Evolutionary conservation across 1,140 invertebrate genomes (phyloP), one percentile per base, ranked within the genome.

Genomic region (Hermatobates lingyangjiaoensis): DNA sequence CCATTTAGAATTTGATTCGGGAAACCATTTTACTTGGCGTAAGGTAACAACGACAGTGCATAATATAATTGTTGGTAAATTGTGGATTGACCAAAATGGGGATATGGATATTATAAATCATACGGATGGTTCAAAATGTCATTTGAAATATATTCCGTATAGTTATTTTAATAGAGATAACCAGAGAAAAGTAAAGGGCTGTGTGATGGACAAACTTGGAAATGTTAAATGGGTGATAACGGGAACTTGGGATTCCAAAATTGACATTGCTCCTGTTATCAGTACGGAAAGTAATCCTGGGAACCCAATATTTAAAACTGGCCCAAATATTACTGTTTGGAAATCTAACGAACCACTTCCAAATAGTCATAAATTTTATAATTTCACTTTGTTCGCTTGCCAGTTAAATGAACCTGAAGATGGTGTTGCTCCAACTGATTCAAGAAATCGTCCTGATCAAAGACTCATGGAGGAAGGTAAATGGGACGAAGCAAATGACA

Each of bases 51-150:
- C 94, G 12, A 98, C 93, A 18, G 89, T 97, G 21, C 94, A 98
- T 70, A 99, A 99, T 68, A 98, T 98, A 55, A 98, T 99, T 57
- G 93, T 99, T 30, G 96, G 96, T 48, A 93, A 92, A 69, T 74
- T 99, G 53, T 99, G 96, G 96, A 90, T 99, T 15, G 96, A 98
- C 71, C 91, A 98, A 66, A 89, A 95, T 64, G 96, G 95, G 27
- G 94, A 98, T 63, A 97, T 96, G 90, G 91, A 96, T 63, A 97
- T 98, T 55, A 74, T 77, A 25, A 92, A 94, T 68, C 79, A 87
- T 54, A 79, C 78, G 44, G 77, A 79, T 39, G 90, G 90, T 47
- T 84, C 94, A 61, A 91, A 87, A 64, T 97, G 93, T 66, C 85
- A 91, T 65, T 73, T 99, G 23, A 98, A 95, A 64, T 95, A 88